Conservation (phyloP, 2,888 invertebrate species). For the Litoditis marina region DNA sequence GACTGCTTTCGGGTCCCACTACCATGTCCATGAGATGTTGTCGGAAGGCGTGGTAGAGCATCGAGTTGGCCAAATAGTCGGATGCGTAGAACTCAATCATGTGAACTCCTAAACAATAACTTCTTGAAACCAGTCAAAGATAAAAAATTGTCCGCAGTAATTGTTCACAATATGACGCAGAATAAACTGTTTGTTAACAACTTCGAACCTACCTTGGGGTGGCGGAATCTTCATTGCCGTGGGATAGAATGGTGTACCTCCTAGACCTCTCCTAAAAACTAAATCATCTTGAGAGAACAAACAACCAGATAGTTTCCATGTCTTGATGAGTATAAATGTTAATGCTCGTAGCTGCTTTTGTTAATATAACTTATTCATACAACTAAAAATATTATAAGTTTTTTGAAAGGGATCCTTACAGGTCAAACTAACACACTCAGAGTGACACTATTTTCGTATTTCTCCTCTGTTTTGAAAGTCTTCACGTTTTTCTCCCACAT, state of each 20-base stretch:
- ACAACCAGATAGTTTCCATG: no score
- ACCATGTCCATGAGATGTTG: slow-evolving; percentile 57
- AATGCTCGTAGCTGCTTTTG: no score
- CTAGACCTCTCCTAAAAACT: slow-evolving; percentile 47
- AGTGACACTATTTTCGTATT: background rate
- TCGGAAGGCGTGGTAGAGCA: slow-evolving; percentile 59
- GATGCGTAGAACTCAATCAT: slow-evolving; percentile 61
- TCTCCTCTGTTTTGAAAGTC: background rate
- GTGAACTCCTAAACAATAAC: slow-evolving; percentile 44
- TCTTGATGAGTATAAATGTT: no score
- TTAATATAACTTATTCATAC: no score
- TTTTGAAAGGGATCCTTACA: no score
- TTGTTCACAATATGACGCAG: no score
- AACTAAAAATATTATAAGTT: no score
- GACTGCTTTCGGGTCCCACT: slow-evolving; percentile 51
- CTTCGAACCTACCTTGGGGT: slow-evolving; percentile 47
- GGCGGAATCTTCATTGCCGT: slow-evolving; percentile 55
- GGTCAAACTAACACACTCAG: no score
- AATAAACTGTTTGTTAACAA: slow-evolving; percentile 2
- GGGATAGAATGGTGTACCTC: slow-evolving; percentile 59
- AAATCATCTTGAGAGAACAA: no score
- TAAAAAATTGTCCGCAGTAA: no score
- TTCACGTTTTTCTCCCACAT: background rate
- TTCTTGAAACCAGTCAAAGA: no score
- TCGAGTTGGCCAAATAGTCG: slow-evolving; percentile 59